These are phyloP conservation scores for Anthopleura sola DNA, from an alignment of 64 coral and sea anemone species.

Conservation along the genomic window DNA sequence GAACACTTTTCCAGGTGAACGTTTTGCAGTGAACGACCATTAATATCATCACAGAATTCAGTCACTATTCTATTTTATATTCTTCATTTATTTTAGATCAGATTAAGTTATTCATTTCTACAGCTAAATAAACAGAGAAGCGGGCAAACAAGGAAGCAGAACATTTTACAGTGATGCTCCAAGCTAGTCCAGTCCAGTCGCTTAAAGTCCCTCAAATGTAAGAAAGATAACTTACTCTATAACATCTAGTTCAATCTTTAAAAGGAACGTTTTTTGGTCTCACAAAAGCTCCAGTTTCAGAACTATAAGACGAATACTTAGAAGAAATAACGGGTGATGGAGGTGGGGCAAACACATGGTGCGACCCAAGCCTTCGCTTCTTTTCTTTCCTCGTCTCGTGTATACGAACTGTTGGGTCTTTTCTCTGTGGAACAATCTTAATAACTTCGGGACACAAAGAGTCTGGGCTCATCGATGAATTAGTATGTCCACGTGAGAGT, in stretches of 20 bases:
- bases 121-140: too few species aligned
- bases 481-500: not conserved
- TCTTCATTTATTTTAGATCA: too few species aligned
- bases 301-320: not conserved
- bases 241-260: not conserved
- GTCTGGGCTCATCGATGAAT: not conserved
- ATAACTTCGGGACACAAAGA: slow-evolving; percentile 23
- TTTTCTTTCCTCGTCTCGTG: not conserved
- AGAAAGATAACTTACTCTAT: too few species aligned
- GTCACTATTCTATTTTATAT: too few species aligned
- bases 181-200: too few species aligned
- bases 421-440: slow-evolving; percentile 35
- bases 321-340: slow-evolving; percentile 3
- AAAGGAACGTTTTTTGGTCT: not conserved
- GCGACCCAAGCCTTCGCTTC: not conserved
- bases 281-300: slow-evolving; percentile 10
- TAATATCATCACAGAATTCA: too few species aligned
- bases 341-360: slow-evolving; percentile 22
- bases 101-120: too few species aligned
- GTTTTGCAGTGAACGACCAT: too few species aligned
- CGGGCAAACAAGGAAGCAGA: too few species aligned
- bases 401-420: not conserved
- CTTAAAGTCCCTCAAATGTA: too few species aligned
- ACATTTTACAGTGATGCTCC: too few species aligned
- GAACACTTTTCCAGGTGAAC: too few species aligned